Percentiles rank a stretch among this genome's conserved stretches.
Conservation (phyloP, 2,797 vertebrate species). For the Microchirus variegatus region DNA sequence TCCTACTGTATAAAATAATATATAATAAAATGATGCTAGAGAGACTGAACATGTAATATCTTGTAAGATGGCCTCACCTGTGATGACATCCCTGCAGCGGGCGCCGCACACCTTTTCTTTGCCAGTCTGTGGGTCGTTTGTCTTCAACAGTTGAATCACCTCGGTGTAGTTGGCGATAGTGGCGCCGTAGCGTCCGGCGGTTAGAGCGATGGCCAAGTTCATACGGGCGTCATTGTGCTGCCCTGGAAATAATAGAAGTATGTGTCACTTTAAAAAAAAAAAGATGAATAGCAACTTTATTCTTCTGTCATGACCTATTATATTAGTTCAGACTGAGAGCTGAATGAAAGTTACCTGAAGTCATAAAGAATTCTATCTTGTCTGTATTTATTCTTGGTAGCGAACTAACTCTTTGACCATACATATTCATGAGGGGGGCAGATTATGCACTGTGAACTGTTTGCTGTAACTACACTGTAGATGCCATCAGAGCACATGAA, state of each 20-base stretch:
- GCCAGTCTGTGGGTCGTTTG: slow-evolving; percentile 76
- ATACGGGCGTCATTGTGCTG: slow-evolving; percentile 98
- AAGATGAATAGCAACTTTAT: no score
- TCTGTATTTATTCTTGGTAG: no score
- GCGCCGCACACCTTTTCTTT: slow-evolving; percentile 85
- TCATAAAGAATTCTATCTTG: no score
- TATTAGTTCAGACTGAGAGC: no score
- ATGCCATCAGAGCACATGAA: not conserved
- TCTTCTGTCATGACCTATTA: no score
- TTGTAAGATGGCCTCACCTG: slow-evolving; percentile 76
- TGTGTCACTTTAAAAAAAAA: no score
- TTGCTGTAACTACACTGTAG: not conserved
- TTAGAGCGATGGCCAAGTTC: slow-evolving; percentile 95
- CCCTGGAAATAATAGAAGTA: slow-evolving; percentile 80
- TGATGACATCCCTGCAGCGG: slow-evolving; percentile 88
- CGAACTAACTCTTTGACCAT: no score
- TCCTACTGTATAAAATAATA: no score
- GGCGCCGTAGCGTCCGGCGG: slow-evolving; percentile 91
- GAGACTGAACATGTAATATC: no score
- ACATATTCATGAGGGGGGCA: not conserved
- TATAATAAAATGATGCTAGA: no score
- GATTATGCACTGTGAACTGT: not conserved
- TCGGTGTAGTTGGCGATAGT: slow-evolving; percentile 94
- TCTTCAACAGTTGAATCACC: slow-evolving; percentile 90
- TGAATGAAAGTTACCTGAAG: no score